Evolutionary conservation across 2,888 invertebrate species (phyloP), one percentile per base, ranked within the genome.

Genomic region (Timema podura): DNA sequence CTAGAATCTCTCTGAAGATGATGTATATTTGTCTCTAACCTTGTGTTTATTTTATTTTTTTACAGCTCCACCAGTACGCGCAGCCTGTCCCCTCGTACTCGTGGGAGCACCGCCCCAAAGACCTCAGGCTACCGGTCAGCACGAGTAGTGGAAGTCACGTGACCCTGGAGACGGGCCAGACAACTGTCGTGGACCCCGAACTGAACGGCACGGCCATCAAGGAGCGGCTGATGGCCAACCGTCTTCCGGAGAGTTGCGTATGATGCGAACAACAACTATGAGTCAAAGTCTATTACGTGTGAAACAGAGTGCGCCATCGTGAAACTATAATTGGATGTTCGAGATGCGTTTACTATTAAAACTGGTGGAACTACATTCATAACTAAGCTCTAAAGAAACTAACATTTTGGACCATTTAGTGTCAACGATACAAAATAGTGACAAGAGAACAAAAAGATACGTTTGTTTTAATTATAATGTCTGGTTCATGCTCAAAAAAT

Each of bases 161-260:
- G 65, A 48, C 65, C 16, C 13, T 47, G 64, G 47, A 59, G 65
- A 44, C 74, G 72, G 75, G 75, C 71, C 72, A 76, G 45, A 54
- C 71, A 57, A 48, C 71, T 10, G 65, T 70, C 48, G 69, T 68
- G 15, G 73, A 74, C 67, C 46, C 76, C 65, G 79, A 79, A 73
- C 77, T 79, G 48, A 92, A 92, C 83, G 93, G 93, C 70, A 89
- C 91, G 81, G 92, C 92, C 78, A 93, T 93, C 82, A 93, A 93
- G 81, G 92, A 93, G 82, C 89, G 92, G 79, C 87, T 93, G 74
- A 91, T 93, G 86, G 91, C 93, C 78, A 91, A 91, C 80, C 88
- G 93, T 79, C 89, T 93, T 79, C 93, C 93, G 64, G 93, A 93
- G 83, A 93, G 92, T 80, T 93, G 93, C 83, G 93, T 93, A 78